Evolutionary conservation across 2,888 invertebrate species (phyloP).

Genomic region (Carcina quercana): DNA sequence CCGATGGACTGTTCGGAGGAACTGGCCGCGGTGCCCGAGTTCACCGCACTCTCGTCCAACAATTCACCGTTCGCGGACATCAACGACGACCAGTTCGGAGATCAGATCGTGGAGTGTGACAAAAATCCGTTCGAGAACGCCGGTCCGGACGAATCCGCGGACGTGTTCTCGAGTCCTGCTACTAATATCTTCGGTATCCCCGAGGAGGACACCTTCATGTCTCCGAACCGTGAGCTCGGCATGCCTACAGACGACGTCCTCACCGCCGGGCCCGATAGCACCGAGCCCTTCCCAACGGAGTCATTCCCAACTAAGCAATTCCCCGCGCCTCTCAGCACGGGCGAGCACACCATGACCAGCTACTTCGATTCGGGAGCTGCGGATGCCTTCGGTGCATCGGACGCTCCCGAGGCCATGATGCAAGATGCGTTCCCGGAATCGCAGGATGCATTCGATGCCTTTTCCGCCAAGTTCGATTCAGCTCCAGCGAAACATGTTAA

Average conservation of each 20-base stretch:
- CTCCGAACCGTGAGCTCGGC: not conserved
- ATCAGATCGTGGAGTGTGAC: too few relatives aligned
- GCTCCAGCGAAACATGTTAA: slow-evolving; percentile 61
- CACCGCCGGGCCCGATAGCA: too few relatives aligned
- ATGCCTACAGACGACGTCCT: too few relatives aligned
- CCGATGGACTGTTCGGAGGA: slow-evolving; percentile 59
- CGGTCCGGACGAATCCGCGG: slow-evolving; percentile 19
- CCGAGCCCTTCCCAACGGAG: too few relatives aligned
- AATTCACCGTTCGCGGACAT: slow-evolving; percentile 42
- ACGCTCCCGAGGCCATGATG: slow-evolving; percentile 31
- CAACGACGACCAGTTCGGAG: slow-evolving; percentile 27
- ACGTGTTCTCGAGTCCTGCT: slow-evolving; percentile 7
- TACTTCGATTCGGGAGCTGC: not conserved
- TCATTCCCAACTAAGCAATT: too few relatives aligned
- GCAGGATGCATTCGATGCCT: slow-evolving; percentile 84
- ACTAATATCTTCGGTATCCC: slow-evolving; percentile 26
- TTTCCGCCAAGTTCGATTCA: slow-evolving; percentile 91
- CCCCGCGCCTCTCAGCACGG: slow-evolving; percentile 19
- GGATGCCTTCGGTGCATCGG: too few relatives aligned
- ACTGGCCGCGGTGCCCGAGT: slow-evolving; percentile 21
- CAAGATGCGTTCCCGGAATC: slow-evolving; percentile 48
- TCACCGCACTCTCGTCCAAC: slow-evolving; percentile 26
- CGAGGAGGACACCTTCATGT: slow-evolving; percentile 25
- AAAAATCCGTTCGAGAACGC: slow-evolving; percentile 53
- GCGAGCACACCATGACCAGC: slow-evolving; percentile 8